Evolutionary conservation across 2,113 vertebrate genomes (phyloP).

Genomic region (Otis tarda): DNA sequence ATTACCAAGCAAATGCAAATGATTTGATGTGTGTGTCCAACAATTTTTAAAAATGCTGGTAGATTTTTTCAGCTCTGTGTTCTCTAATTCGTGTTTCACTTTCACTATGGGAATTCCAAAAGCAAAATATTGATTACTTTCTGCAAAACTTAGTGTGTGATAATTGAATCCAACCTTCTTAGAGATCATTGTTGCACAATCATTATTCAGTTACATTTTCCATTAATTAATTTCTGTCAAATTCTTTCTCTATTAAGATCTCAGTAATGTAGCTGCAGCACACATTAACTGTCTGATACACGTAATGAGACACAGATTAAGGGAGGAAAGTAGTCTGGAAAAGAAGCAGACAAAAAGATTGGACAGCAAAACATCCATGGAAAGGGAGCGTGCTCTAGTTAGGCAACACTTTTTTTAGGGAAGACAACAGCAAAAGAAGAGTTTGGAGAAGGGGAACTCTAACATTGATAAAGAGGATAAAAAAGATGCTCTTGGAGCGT

Average conservation of each 20-base stretch:
- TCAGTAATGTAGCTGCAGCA: neutral
- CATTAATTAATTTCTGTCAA: constrained; percentile 27
- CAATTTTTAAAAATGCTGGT: neutral
- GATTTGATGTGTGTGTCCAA: neutral
- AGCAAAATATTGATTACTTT: constrained; percentile 27
- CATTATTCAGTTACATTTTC: constrained; percentile 26
- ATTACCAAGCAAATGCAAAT: neutral
- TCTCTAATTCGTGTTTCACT: neutral
- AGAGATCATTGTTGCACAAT: neutral
- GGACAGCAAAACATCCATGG: neutral
- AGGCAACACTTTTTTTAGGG: neutral
- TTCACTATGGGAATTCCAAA: neutral
- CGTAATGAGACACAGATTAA: neutral
- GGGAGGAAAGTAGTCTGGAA: neutral
- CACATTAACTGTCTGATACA: neutral
- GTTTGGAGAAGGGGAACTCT: neutral
- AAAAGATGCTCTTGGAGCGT: neutral
- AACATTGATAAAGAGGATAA: neutral
- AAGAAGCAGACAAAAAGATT: neutral
- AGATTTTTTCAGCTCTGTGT: neutral
- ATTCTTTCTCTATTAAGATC: constrained; percentile 13
- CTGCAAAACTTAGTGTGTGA: neutral
- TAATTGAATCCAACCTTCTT: constrained; percentile 22
- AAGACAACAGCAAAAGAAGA: neutral
- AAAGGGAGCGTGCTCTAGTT: neutral